A percentile compares a stretch with the other conserved stretches of the same genome.
These are phyloP conservation scores for Ammodytes marinus DNA, from an alignment of 2,113 vertebrate species.

Conservation along the genomic window DNA sequence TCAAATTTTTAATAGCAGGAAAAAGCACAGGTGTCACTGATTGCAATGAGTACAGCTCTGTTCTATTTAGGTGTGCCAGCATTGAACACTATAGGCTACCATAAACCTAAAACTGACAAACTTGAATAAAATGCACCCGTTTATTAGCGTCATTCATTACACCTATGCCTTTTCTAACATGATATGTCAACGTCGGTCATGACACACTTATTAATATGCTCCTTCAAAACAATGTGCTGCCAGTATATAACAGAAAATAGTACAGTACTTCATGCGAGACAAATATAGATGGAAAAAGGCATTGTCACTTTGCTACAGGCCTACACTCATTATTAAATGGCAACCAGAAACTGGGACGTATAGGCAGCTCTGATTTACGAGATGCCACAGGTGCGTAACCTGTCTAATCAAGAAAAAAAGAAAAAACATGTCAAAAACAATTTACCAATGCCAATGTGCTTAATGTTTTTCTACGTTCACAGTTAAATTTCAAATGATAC, in stretches of 20 bases:
- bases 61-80: neutral
- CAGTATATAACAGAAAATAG: neutral
- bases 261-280: neutral
- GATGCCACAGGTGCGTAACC: neutral
- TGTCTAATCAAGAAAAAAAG: neutral
- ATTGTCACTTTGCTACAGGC: too few species aligned
- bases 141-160: neutral
- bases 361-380: neutral
- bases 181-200: neutral
- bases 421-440: neutral
- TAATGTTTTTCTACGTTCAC: neutral
- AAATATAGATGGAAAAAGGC: neutral
- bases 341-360: neutral
- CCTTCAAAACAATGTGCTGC: neutral
- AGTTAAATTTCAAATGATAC: neutral
- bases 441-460: too few species aligned
- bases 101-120: neutral
- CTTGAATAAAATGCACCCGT: neutral
- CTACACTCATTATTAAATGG: too few species aligned
- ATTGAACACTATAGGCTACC: neutral
- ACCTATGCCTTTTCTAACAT: neutral
- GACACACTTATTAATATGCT: neutral
- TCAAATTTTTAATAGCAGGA: neutral
- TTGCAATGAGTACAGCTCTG: neutral
- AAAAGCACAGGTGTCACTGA: constrained; percentile 7